Evolutionary conservation across 2,113 vertebrate genomes (phyloP), one percentile per base, ranked within the genome.

Genomic region (Patagioenas fasciata): DNA sequence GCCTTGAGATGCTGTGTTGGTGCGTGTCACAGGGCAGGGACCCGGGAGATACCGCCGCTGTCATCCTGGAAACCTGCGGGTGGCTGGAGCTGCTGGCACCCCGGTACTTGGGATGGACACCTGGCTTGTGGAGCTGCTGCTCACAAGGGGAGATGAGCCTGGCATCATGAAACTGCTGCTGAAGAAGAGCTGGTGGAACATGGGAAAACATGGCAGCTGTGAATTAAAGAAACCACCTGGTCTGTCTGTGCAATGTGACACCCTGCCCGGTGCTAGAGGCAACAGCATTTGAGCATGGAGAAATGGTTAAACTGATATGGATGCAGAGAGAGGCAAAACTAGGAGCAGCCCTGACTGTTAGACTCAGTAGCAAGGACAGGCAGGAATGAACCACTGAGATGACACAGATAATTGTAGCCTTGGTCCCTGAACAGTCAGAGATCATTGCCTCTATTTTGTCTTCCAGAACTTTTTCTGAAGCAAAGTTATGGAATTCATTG

Each of bases 151-250:
- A 13, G 14, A 10, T 50, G 21, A 71, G 15, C 24, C n/a, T 15
- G 32, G 70, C 13, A 1, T 28, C 4, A 1, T 34, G 23, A 34
- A 17, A 24, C 13, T 5, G 48, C 28, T 50, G 11, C 28, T 1
- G 0, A 1, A 31, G 44, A 66, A 47, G 36, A 29, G 51, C 15
- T 2, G 1, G 5, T 16, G 32, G 61, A 36, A 66, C 9, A 5
- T 0, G 4, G 15, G 7, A 38, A 29, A 29, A 17, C 3, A 1
- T 23, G 23, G 21, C 57, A 16, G 57, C 6, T 57, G 50, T 2
- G 1, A 38, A 24, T 2, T 8, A 9, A 50, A 19, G 36, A 40
- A 6, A 6, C 13, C 16, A 4, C 0, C 6, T 7, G 77, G 10
- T 2, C 6, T 28, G 36, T 16, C 1, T 10, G 16, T 15, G 20